Conservation (phyloP, 2,888 invertebrate genomes). For the Melanostoma mellinum region DNA sequence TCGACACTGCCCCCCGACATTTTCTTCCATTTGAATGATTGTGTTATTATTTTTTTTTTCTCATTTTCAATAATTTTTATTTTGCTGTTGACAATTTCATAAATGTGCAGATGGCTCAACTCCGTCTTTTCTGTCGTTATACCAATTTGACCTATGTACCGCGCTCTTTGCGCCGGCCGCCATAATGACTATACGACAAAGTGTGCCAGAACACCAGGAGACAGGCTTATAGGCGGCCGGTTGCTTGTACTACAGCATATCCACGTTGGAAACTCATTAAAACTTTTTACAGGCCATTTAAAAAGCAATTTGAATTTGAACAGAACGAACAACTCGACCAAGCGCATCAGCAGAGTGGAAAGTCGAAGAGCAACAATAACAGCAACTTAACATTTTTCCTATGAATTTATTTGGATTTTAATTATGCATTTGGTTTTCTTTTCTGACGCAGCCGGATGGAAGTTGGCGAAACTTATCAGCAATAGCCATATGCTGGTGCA, state of each 20-base stretch:
- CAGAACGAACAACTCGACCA: slow-evolving; percentile 46
- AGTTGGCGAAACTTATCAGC: background rate
- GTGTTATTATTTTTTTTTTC: slow-evolving; percentile 55
- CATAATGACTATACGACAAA: slow-evolving; percentile 13
- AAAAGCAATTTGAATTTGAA: slow-evolving; percentile 79
- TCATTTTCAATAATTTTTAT: slow-evolving; percentile 67
- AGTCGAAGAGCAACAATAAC: slow-evolving; percentile 27
- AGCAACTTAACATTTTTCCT: slow-evolving; percentile 48
- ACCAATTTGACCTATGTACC: slow-evolving; percentile 64
- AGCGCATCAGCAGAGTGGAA: slow-evolving; percentile 16
- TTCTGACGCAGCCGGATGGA: slow-evolving; percentile 4
- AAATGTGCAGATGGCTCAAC: slow-evolving; percentile 69
- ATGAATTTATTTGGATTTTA: slow-evolving; percentile 68
- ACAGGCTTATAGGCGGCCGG: background rate
- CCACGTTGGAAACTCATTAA: slow-evolving; percentile 80
- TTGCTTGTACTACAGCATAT: background rate
- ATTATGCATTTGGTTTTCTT: slow-evolving; percentile 49
- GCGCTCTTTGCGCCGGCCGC: slow-evolving; percentile 8
- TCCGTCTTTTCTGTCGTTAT: slow-evolving; percentile 26
- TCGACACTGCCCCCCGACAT: slow-evolving; percentile 2
- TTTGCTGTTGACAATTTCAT: slow-evolving; percentile 63
- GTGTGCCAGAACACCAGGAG: slow-evolving; percentile 37
- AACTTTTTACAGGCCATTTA: slow-evolving; percentile 82
- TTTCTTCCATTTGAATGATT: slow-evolving; percentile 34
- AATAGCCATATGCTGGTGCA: slow-evolving; percentile 49